These are phyloP conservation scores for Crossaster papposus DNA, from an alignment of 53 echinoderm and acorn worm species.

Conservation along the genomic window DNA sequence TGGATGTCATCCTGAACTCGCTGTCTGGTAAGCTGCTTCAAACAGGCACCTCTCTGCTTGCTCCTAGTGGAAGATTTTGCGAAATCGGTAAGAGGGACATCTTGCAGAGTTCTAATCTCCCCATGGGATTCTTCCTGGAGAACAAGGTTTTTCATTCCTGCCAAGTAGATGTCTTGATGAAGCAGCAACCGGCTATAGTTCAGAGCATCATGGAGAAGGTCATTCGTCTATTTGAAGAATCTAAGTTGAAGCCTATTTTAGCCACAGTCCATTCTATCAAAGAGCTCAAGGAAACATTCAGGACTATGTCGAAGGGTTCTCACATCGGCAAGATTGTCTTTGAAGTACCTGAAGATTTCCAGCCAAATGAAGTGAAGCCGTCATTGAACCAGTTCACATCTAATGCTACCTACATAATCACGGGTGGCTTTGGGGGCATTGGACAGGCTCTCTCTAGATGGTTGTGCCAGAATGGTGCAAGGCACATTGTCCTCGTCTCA, in stretches of 20 bases:
- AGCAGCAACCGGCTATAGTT: conserved; percentile 50
- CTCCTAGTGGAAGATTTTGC: conserved; percentile 79
- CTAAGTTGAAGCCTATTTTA: conserved; percentile 72
- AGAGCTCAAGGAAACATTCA: conserved; percentile 57
- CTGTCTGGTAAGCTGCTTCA: conserved; percentile 75
- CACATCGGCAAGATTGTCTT: conserved; percentile 68
- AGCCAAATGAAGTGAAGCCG: conserved; percentile 62
- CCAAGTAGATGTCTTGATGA: conserved; percentile 74
- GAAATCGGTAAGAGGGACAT: conserved; percentile 68
- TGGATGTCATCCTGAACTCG: conserved; percentile 86
- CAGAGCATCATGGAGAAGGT: conserved; percentile 68
- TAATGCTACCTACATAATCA: conserved; percentile 83
- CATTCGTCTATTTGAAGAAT: conserved; percentile 54
- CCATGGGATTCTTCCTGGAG: conserved; percentile 72
- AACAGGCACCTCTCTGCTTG: conserved; percentile 68
- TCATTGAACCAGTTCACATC: conserved; percentile 53
- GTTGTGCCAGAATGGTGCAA: conserved; percentile 85
- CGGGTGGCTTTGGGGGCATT: conserved; percentile 74
- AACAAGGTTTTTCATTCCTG: conserved; percentile 75
- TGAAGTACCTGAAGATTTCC: conserved; percentile 66
- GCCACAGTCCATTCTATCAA: conserved; percentile 64
- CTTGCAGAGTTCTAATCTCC: conserved; percentile 62
- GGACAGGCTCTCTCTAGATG: conserved; percentile 84
- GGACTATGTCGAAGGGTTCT: conserved; percentile 54
- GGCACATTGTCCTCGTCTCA: conserved; percentile 77